Evolutionary conservation across 2,113 vertebrate species (phyloP).

Genomic region (Crotalus tigris): DNA sequence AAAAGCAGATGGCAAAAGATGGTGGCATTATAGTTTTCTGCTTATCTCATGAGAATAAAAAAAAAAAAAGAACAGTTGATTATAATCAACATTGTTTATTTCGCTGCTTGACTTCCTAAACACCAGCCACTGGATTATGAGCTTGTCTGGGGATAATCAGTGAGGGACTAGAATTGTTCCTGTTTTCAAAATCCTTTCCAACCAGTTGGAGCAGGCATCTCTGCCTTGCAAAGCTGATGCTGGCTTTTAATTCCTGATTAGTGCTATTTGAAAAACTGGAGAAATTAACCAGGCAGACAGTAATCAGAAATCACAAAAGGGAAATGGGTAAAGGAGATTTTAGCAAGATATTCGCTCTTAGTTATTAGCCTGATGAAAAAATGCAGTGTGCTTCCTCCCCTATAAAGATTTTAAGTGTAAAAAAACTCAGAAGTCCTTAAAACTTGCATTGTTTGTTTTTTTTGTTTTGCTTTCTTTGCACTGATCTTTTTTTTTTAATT

Average conservation of each 20-base stretch:
- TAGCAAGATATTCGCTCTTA: not conserved
- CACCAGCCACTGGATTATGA: conserved; percentile 81
- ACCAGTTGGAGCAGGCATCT: conserved; percentile 65
- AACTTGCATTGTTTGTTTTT: not conserved
- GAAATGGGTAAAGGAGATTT: conserved; percentile 15
- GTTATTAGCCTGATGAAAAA: conserved; percentile 44
- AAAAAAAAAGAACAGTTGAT: conserved; percentile 72
- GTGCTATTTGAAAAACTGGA: conserved; percentile 74
- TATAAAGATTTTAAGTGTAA: not conserved
- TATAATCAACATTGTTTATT: conserved; percentile 89
- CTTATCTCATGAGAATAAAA: conserved; percentile 48
- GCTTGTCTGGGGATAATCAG: conserved; percentile 84
- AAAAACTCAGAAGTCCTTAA: not conserved
- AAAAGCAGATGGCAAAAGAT: conserved; percentile 75
- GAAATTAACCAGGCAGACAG: conserved; percentile 79
- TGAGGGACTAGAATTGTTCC: conserved; percentile 79
- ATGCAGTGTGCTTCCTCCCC: not conserved
- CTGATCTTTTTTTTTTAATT: not conserved
- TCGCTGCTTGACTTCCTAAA: conserved; percentile 86
- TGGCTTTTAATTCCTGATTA: conserved; percentile 83
- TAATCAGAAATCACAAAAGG: conserved; percentile 69
- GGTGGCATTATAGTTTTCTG: conserved; percentile 38
- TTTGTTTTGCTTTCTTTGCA: not conserved
- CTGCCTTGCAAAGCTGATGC: conserved; percentile 71
- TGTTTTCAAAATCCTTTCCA: conserved; percentile 80